phyloP scores from a whole-genome alignment of 2,113 vertebrate species.

The Micromys minutus region DNA sequence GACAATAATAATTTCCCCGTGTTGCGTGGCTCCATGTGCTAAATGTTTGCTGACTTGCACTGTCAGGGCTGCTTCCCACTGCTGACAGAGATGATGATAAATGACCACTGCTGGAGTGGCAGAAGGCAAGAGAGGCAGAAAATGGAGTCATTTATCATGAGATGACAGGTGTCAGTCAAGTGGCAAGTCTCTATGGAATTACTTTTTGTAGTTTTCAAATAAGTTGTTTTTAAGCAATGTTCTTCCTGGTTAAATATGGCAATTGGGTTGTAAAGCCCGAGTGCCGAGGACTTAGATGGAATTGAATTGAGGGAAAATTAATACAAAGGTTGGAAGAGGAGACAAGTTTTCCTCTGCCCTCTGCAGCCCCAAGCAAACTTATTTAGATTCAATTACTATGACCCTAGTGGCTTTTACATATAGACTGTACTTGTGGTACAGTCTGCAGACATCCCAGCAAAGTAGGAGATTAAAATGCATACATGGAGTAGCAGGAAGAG shows the following conservation, averaged over 20 bases:
- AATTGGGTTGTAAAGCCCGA: constrained; percentile 93
- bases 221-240: constrained; percentile 97
- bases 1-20: constrained; percentile 99
- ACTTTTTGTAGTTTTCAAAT: constrained; percentile 98
- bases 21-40: constrained; percentile 99
- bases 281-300: constrained; percentile 88
- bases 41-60: constrained; percentile 99
- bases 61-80: constrained; percentile 99
- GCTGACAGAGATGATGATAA: constrained; percentile 99
- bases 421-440: constrained; percentile 83
- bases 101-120: constrained; percentile 98
- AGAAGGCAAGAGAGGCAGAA: constrained; percentile 99
- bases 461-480: constrained; percentile 80
- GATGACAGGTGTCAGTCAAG: constrained; percentile 99
- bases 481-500: constrained; percentile 55
- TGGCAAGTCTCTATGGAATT: constrained; percentile 96
- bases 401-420: constrained; percentile 90
- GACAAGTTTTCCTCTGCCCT: constrained; percentile 90
- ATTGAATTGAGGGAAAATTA: constrained; percentile 91
- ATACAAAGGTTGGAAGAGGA: constrained; percentile 90
- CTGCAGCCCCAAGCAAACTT: constrained; percentile 91
- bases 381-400: constrained; percentile 94
- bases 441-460: constrained; percentile 81
- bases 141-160: constrained; percentile 99
- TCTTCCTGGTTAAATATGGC: constrained; percentile 92